Conservation (phyloP, 2,797 vertebrate genomes). For the Cheirogaleus major region DNA sequence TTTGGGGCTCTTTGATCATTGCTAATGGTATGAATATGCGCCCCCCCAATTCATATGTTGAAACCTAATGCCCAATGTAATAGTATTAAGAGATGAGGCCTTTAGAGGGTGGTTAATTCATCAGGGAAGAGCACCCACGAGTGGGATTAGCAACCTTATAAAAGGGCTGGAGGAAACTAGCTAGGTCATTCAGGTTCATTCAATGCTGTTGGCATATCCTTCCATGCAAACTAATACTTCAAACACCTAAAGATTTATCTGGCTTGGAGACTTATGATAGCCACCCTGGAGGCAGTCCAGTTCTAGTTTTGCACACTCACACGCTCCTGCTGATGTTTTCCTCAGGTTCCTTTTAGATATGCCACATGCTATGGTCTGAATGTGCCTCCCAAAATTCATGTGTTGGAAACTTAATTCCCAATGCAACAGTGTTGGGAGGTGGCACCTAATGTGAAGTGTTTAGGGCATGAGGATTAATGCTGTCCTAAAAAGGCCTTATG, state of each 20-base stretch:
- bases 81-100: background rate
- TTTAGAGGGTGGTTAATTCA: background rate
- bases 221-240: background rate
- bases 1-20: background rate
- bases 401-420: background rate
- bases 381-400: background rate
- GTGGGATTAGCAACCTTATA: background rate
- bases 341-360: background rate
- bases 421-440: background rate
- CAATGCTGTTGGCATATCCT: background rate
- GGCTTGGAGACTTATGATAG: background rate
- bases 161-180: background rate
- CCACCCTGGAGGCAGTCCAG: background rate
- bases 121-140: background rate
- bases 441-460: background rate
- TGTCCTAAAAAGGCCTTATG: background rate
- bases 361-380: background rate
- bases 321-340: background rate
- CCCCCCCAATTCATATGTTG: background rate
- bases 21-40: background rate
- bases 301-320: background rate
- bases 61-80: background rate
- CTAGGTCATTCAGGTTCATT: background rate
- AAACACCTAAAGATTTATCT: background rate
- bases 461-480: background rate